phyloP scores from a whole-genome alignment of 2,797 vertebrate species.

The Galago senegalensis region DNA sequence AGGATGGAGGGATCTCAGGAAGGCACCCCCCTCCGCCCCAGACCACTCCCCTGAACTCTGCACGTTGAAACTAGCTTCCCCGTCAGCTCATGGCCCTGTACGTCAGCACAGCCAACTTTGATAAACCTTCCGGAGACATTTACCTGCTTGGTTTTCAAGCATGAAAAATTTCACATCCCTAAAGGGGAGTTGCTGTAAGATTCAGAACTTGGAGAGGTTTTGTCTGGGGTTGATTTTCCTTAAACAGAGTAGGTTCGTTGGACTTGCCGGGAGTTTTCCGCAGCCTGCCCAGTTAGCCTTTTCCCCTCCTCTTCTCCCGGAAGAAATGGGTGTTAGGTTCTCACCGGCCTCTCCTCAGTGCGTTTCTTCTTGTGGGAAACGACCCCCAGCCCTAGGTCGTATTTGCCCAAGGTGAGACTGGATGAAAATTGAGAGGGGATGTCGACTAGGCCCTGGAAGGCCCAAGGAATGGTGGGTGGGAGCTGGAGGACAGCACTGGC shows the following conservation, averaged over 20 bases:
- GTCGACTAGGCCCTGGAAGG: constrained; percentile 43
- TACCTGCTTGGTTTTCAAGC: constrained; percentile 34
- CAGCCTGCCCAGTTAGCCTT: neutral
- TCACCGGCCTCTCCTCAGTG: neutral
- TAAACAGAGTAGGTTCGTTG: fast-evolving
- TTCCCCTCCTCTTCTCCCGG: neutral
- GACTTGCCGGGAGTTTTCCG: neutral
- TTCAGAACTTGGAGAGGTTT: constrained; percentile 31
- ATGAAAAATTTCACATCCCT: constrained; percentile 7
- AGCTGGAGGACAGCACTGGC: neutral
- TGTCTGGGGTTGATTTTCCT: neutral
- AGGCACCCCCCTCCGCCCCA: neutral
- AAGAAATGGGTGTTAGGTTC: neutral
- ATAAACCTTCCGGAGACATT: neutral
- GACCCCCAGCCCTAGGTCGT: neutral
- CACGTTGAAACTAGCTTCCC: neutral
- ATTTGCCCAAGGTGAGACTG: neutral
- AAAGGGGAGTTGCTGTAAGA: neutral
- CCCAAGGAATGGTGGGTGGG: neutral
- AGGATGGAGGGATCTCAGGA: neutral
- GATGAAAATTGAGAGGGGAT: neutral
- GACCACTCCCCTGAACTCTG: neutral
- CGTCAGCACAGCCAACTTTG: neutral
- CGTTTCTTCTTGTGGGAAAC: constrained; percentile 43
- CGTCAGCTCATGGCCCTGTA: neutral